These are phyloP conservation scores for Baccha elongata DNA, from an alignment of 2,888 invertebrate species.

Conservation along the genomic window DNA sequence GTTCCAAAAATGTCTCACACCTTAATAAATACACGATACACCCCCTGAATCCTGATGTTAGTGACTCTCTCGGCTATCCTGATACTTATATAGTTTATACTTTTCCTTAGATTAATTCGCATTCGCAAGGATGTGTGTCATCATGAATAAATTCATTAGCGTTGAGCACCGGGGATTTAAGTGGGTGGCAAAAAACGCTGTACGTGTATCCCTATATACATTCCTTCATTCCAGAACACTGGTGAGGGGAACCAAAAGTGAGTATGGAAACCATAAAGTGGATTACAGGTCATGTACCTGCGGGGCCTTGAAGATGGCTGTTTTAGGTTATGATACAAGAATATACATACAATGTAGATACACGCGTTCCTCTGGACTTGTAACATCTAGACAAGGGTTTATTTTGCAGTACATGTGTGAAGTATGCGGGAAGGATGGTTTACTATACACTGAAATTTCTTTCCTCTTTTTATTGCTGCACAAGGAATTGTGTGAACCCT, in stretches of 20 bases:
- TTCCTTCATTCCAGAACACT: background rate
- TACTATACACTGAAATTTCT: constrained; percentile 25
- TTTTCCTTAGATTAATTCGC: constrained; percentile 62
- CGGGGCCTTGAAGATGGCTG: constrained; percentile 56
- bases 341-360: background rate
- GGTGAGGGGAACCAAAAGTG: constrained; percentile 52
- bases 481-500: constrained; percentile 30
- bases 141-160: constrained; percentile 74
- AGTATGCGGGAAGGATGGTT: constrained; percentile 23
- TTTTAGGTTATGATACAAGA: constrained; percentile 18
- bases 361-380: constrained; percentile 44
- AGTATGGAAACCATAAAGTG: constrained; percentile 65
- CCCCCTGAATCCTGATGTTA: too few species aligned
- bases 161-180: constrained; percentile 67
- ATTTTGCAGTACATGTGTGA: background rate
- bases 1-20: too few species aligned
- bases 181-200: constrained; percentile 68
- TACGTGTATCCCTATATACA: constrained; percentile 44
- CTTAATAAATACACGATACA: constrained; percentile 14
- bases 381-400: constrained; percentile 7
- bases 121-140: constrained; percentile 70
- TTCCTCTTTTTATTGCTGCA: constrained; percentile 40
- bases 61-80: background rate
- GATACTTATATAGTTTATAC: too few species aligned
- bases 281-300: constrained; percentile 71